Conservation (phyloP, 2,888 invertebrate species). For the Heteromurus nitidus region DNA sequence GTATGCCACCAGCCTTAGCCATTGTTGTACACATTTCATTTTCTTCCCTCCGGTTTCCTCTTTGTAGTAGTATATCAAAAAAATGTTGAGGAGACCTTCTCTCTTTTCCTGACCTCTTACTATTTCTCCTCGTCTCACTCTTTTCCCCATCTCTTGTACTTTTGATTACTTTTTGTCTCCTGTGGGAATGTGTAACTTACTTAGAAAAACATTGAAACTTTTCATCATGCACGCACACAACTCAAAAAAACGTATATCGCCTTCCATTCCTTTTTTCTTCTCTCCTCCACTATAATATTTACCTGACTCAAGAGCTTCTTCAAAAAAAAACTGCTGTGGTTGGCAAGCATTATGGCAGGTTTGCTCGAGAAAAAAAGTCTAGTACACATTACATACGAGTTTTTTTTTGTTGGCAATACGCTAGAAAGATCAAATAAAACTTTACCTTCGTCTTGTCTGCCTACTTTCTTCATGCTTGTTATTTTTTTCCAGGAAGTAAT, state of each 20-base stretch:
- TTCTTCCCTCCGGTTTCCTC: too few relatives aligned
- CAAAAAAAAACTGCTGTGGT: too few relatives aligned
- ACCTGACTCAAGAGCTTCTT: too few relatives aligned
- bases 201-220: conserved; percentile 62
- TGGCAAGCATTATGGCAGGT: too few relatives aligned
- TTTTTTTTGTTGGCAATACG: too few relatives aligned
- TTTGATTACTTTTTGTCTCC: conserved; percentile 69
- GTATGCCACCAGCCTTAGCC: too few relatives aligned
- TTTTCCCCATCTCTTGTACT: conserved; percentile 52
- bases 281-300: too few relatives aligned
- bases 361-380: too few relatives aligned
- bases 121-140: too few relatives aligned
- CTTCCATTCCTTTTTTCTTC: neutral
- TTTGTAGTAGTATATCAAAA: neutral
- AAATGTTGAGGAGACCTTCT: neutral
- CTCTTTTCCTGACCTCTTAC: conserved; percentile 58
- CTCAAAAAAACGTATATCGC: neutral
- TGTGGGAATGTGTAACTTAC: conserved; percentile 60
- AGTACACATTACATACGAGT: too few relatives aligned
- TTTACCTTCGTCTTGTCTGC: neutral
- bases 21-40: too few relatives aligned
- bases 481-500: conserved; percentile 43
- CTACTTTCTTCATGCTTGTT: conserved; percentile 17
- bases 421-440: neutral
- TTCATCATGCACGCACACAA: conserved; percentile 23